A percentile compares a stretch with the other conserved stretches of the same genome.
Evolutionary conservation across 2,113 vertebrate genomes (phyloP).

Genomic region (Osmerus mordax): DNA sequence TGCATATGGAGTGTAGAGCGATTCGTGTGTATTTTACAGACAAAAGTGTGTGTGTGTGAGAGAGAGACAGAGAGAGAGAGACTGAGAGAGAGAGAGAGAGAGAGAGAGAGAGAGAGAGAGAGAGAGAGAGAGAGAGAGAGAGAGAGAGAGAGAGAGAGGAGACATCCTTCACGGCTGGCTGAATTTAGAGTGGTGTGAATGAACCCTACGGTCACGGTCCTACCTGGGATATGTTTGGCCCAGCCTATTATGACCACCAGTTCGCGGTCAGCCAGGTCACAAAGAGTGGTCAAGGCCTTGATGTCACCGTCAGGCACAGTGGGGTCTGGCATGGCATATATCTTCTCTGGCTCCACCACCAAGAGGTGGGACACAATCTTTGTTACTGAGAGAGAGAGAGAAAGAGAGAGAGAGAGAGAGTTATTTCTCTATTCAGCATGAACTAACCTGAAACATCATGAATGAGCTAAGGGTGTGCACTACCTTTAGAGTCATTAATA

Average conservation of each 20-base stretch:
- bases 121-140: background rate
- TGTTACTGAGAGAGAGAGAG: slow-evolving; percentile 74
- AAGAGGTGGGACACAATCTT: slow-evolving; percentile 97
- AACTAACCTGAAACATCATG: background rate
- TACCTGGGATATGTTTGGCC: slow-evolving; percentile 99
- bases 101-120: slow-evolving; percentile 7
- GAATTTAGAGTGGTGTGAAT: too few species aligned
- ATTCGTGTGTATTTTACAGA: background rate
- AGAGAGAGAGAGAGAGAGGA: slow-evolving; percentile 12
- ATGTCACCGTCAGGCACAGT: slow-evolving; percentile 94
- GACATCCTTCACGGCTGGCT: background rate
- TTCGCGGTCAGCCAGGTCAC: slow-evolving; percentile 94
- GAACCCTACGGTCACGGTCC: slow-evolving; percentile 4
- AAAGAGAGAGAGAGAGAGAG: background rate
- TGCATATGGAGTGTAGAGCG: background rate
- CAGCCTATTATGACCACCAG: slow-evolving; percentile 97
- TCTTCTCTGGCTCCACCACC: slow-evolving; percentile 96
- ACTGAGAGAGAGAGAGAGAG: slow-evolving; percentile 14
- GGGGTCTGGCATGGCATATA: slow-evolving; percentile 95
- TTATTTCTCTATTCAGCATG: background rate
- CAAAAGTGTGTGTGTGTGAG: background rate
- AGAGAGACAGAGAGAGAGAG: background rate
- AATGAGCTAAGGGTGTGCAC: too few species aligned
- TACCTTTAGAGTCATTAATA: too few species aligned
- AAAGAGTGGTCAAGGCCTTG: slow-evolving; percentile 94